Evolutionary conservation across 1,140 invertebrate species (phyloP).

Genomic region (Papilio polytes): DNA sequence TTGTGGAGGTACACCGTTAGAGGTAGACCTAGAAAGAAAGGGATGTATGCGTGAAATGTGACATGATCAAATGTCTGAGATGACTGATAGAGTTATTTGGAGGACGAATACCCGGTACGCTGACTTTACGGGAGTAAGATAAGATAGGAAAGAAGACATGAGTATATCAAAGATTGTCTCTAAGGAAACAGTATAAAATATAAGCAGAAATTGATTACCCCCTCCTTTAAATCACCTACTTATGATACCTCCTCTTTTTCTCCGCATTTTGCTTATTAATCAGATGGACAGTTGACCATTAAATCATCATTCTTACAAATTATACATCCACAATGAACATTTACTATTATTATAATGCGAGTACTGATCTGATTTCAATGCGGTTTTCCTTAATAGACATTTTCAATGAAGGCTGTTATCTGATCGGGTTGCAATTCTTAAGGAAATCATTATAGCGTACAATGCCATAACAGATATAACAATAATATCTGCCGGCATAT

Average conservation of each 20-base stretch:
- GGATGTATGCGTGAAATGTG: too few relatives aligned
- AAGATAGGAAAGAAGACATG: too few relatives aligned
- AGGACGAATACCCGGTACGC: too few relatives aligned
- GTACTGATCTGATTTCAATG: conserved; percentile 36
- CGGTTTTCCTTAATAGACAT: conserved; percentile 39
- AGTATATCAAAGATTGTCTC: too few relatives aligned
- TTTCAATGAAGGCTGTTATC: conserved; percentile 32
- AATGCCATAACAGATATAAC: conserved; percentile 26
- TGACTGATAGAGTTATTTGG: too few relatives aligned
- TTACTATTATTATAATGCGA: background rate
- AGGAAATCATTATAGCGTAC: conserved; percentile 26
- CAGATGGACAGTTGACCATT: background rate
- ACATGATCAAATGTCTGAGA: too few relatives aligned
- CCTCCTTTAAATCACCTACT: background rate
- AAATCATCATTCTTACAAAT: background rate
- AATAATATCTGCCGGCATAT: background rate
- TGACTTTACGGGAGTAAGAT: too few relatives aligned
- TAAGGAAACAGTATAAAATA: too few relatives aligned
- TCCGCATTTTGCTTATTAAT: background rate
- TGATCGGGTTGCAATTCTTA: conserved; percentile 22
- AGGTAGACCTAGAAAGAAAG: too few relatives aligned
- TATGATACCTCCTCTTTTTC: background rate
- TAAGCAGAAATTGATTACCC: background rate
- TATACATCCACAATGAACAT: conserved; percentile 35
- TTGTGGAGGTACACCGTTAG: too few relatives aligned